These are phyloP conservation scores for Hemaris fuciformis DNA, from an alignment of 2,888 invertebrate genomes.

Conservation along the genomic window DNA sequence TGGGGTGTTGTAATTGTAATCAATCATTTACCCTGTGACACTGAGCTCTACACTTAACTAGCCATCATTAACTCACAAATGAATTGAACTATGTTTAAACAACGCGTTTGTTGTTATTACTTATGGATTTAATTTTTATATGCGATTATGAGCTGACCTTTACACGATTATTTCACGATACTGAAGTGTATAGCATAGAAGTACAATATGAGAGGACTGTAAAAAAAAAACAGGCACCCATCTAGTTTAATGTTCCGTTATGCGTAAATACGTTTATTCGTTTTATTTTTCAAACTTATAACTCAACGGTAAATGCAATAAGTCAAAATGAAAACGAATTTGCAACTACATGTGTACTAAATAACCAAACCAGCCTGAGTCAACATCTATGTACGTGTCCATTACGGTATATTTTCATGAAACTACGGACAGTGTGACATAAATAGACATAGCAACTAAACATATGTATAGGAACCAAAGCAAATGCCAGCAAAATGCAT, in stretches of 20 bases:
- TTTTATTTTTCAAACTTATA: conserved; percentile 45
- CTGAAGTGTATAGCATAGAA: not conserved
- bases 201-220: conserved; percentile 7
- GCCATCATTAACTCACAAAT: not conserved
- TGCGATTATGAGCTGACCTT: conserved; percentile 1
- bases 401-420: conserved; percentile 35
- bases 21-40: not conserved
- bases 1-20: not conserved
- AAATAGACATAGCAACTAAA: not conserved
- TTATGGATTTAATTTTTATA: not conserved
- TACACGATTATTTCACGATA: conserved; percentile 5
- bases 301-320: conserved; percentile 53
- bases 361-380: conserved; percentile 33
- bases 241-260: conserved; percentile 37
- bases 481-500: not conserved
- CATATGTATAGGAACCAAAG: not conserved
- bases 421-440: conserved; percentile 21
- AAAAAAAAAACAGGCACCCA: not conserved
- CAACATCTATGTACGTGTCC: conserved; percentile 13
- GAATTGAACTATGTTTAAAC: not conserved
- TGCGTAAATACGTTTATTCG: conserved; percentile 36
- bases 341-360: conserved; percentile 32
- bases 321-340: conserved; percentile 46
- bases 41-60: not conserved
- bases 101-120: not conserved